Evolutionary conservation across 2,797 vertebrate species (phyloP), one percentile per base, ranked within the genome.

Genomic region (Sebastes wilsoni): DNA sequence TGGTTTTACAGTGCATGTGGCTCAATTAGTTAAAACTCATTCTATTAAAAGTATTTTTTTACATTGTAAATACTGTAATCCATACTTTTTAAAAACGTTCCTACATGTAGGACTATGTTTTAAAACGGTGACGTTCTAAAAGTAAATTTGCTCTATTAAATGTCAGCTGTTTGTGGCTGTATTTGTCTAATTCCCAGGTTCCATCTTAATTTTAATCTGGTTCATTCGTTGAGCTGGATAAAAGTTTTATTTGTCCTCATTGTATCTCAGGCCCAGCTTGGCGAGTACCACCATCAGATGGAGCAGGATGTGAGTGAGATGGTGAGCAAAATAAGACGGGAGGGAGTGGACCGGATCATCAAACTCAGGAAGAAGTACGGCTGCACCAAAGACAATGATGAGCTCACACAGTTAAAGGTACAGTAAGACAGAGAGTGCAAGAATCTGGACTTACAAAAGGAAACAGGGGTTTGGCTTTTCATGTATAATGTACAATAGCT

Each of bases 361-460:
- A 89, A 85, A 72, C 88, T 96, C 46, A 96, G 93, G 88, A 95
- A 90, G 87, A 96, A 91, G 58, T 75, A 92, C 75, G 91, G 93
- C 79, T 96, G 88, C 49, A 75, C 79, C 67, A 92, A 86, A 80
- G 92, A 93, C 64, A 85, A 91, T 0, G 75, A 85, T 32, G 86
- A 32, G 54, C 86, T 89, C 23, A 32, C 81, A n/a, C 85, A 93
- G 67, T 81, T 86, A 74, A 62, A 94, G 94, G 95, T 95, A 90
- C 72, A 81, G 38, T 2, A 13, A 36, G 20, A 3, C 25, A 14
- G 5, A 22, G 0, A 11, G 18, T 4, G 23, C 10, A 56, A 25
- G 11, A 7, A 23, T 56, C 23, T 56, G 55, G 22, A 56, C 2
- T 13, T 25, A 56, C 11, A 14, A 3, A 56, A 25, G 5, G 22